Evolutionary conservation across 2,888 invertebrate species (phyloP), one percentile per base, ranked within the genome.

Genomic region (Cenopis cana): DNA sequence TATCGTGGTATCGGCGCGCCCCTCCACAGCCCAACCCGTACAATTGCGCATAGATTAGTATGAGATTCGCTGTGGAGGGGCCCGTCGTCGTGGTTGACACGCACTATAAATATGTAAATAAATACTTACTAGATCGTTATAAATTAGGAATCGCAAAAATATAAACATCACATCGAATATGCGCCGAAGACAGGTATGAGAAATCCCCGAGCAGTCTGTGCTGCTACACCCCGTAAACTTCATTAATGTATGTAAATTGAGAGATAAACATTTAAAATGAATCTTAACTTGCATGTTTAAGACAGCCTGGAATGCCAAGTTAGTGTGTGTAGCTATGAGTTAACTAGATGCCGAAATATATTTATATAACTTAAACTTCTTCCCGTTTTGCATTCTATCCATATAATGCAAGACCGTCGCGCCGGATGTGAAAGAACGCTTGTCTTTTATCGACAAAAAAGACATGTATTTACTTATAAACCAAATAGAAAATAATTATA

Each of bases 181-280:
- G 76, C 78, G 76, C 72, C 61, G 74, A 75, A 69, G 74, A 73
- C 60, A 33, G 38, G 41, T 56, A 36, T 18, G 38, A 36, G 17
- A 17, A 52, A 89, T 89, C 88, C 85, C 90, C 90, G 84, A 87
- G 88, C 90, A 84, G 90, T 90, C 91, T 91, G 87, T 77, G 81
- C 75, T 73, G 54, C 41, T 70, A 60, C 24, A 61, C 61, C 29
- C 50, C 24, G 59, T 24, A 49, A 83, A 82, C 81, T 83, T 80
- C 85, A 86, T 87, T 91, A n/a, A 91, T 91, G 91, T 83, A 89
- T 91, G 91, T 83, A 89, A 92, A 92, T 91, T 76, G 81, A 82
- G 83, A 89, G 84, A 91, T 91, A 91, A 90, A 89, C 82, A 89
- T 89, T 89, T 87, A 82, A 89, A 88, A 89, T 85, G 81, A 87